These are phyloP conservation scores for Calliphora vomitoria DNA, from an alignment of 2,888 invertebrate genomes.

Conservation along the genomic window DNA sequence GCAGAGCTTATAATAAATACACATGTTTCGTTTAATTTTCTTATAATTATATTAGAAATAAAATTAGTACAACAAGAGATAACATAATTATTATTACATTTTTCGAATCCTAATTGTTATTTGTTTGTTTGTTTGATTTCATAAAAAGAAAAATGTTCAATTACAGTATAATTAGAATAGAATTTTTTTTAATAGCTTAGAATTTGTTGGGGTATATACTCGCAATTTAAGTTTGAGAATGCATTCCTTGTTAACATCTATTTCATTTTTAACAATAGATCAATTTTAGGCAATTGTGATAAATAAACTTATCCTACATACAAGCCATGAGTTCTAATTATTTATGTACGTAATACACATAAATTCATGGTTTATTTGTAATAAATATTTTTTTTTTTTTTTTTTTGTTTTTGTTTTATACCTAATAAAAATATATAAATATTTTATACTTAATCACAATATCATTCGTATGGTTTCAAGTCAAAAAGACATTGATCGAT, in stretches of 20 bases:
- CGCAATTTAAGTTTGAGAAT: not conserved
- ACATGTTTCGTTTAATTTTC: not conserved
- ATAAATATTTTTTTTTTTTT: not conserved
- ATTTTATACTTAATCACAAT: slow-evolving; percentile 64
- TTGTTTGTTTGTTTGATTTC: too few species aligned
- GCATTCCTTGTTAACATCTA: not conserved
- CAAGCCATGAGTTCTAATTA: slow-evolving; percentile 10
- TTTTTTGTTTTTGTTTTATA: slow-evolving; percentile 27
- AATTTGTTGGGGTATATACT: not conserved
- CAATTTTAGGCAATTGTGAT: slow-evolving; percentile 6
- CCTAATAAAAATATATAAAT: slow-evolving; percentile 53
- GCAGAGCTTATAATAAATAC: slow-evolving; percentile 7
- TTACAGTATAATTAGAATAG: not conserved
- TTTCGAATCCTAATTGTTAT: slow-evolving; percentile 4
- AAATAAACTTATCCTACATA: slow-evolving; percentile 21
- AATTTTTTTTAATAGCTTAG: not conserved
- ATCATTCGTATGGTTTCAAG: slow-evolving; percentile 62
- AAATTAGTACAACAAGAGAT: slow-evolving; percentile 34
- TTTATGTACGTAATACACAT: not conserved
- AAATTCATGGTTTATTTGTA: slow-evolving; percentile 19
- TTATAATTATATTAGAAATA: not conserved
- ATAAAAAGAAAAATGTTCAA: not conserved
- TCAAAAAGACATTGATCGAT: slow-evolving; percentile 61
- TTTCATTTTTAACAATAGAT: slow-evolving; percentile 1
- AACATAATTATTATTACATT: not conserved